A percentile compares a stretch with the other conserved stretches of the same genome.
Conservation (phyloP, 2,888 invertebrate species). For the Tetragnatha montana region DNA sequence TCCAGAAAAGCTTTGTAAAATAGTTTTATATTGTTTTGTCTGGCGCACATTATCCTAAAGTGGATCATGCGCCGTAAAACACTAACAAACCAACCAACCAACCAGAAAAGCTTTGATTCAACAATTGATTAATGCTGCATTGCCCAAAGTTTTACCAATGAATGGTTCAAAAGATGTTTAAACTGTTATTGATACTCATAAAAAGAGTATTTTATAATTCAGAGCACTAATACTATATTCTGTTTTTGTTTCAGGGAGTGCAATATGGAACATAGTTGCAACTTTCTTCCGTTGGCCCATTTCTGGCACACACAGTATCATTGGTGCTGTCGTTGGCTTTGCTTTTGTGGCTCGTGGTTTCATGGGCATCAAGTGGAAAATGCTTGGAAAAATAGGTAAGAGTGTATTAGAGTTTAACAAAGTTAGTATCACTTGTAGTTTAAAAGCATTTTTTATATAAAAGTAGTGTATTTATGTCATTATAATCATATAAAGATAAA, state of each 20-base stretch:
- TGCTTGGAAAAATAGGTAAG: constrained; percentile 83
- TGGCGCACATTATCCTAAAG: no score
- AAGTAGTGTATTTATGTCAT: no score
- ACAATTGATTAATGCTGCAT: not conserved
- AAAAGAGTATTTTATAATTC: not conserved
- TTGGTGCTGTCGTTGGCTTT: constrained; percentile 98
- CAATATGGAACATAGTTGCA: constrained; percentile 93
- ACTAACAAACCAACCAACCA: no score
- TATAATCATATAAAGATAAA: not conserved
- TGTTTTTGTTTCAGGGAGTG: constrained; percentile 82
- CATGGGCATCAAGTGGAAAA: constrained; percentile 88
- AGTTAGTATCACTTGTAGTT: not conserved
- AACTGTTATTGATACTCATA: not conserved
- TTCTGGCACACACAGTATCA: constrained; percentile 99
- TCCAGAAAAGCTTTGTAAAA: no score
- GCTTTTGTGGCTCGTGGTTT: constrained; percentile 93
- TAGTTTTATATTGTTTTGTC: no score
- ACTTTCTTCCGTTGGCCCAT: constrained; percentile 96
- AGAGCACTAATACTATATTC: not conserved
- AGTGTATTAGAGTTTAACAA: not conserved
- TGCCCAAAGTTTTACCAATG: no score
- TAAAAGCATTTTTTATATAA: not conserved
- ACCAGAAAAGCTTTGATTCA: no score
- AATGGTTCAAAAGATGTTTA: no score
- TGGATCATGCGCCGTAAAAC: no score